Evolutionary conservation across 2,113 vertebrate genomes (phyloP).

Genomic region (Tetrao urogallus): DNA sequence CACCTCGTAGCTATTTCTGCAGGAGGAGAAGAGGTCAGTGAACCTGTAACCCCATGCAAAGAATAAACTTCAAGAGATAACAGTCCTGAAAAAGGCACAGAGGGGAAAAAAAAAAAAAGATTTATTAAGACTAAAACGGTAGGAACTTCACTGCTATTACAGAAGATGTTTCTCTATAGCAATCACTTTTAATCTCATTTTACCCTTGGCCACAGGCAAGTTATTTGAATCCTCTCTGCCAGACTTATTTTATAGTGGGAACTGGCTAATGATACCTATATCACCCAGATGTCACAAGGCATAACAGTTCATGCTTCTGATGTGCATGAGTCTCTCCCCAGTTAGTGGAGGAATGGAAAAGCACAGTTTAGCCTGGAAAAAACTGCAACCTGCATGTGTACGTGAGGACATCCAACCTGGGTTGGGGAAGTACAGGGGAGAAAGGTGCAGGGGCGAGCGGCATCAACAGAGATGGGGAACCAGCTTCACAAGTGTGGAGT

Average conservation of each 20-base stretch:
- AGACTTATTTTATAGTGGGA: neutral
- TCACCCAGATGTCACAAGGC: neutral
- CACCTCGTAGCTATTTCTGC: constrained; percentile 17
- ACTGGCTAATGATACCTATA: neutral
- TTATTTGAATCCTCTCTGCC: neutral
- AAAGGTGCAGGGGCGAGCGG: neutral
- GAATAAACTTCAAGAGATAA: neutral
- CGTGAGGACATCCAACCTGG: neutral
- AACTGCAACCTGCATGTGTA: neutral
- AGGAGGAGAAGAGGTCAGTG: neutral
- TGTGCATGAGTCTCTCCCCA: neutral
- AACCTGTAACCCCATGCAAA: neutral
- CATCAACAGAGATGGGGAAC: neutral
- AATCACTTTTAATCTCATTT: neutral
- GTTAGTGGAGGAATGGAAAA: neutral
- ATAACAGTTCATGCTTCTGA: constrained; percentile 1
- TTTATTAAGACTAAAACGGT: neutral
- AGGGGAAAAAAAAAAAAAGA: neutral
- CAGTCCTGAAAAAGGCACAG: neutral
- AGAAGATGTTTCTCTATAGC: neutral
- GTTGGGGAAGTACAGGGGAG: neutral
- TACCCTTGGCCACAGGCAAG: neutral
- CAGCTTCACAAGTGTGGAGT: fast-evolving
- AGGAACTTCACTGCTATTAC: neutral
- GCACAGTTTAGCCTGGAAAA: neutral